Conservation (phyloP, 2,113 vertebrate genomes). For the Micronisus gabar region DNA sequence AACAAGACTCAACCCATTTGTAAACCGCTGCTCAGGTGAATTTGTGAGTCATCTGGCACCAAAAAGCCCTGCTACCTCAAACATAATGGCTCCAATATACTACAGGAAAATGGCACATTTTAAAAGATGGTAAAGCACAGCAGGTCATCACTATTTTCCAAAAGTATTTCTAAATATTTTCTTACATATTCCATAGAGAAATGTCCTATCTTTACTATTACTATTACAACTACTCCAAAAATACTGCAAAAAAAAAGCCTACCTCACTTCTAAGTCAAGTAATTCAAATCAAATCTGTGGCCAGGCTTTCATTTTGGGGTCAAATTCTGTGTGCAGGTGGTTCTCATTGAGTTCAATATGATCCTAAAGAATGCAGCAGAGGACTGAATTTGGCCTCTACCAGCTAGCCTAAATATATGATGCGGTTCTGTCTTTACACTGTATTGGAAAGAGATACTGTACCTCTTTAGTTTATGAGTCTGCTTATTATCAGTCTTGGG, state of each 20-base stretch:
- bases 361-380: constrained; percentile 20
- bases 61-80: neutral
- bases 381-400: constrained; percentile 37
- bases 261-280: neutral
- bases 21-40: neutral
- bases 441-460: constrained; percentile 23
- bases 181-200: neutral
- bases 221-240: neutral
- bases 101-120: neutral
- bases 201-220: neutral
- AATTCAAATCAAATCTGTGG: constrained; percentile 32
- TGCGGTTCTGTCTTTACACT: neutral
- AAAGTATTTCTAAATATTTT: neutral
- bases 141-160: neutral
- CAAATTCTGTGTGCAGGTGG: constrained; percentile 32
- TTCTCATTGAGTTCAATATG: constrained; percentile 35
- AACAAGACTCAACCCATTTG: neutral
- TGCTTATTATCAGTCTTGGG: constrained; percentile 38
- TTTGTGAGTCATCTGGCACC: neutral
- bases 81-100: neutral
- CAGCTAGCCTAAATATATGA: neutral
- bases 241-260: neutral
- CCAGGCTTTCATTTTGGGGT: neutral
- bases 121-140: neutral
- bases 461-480: constrained; percentile 4